Evolutionary conservation across 2,797 vertebrate genomes (phyloP).

Genomic region (Sebastiscus albofasciatus): DNA sequence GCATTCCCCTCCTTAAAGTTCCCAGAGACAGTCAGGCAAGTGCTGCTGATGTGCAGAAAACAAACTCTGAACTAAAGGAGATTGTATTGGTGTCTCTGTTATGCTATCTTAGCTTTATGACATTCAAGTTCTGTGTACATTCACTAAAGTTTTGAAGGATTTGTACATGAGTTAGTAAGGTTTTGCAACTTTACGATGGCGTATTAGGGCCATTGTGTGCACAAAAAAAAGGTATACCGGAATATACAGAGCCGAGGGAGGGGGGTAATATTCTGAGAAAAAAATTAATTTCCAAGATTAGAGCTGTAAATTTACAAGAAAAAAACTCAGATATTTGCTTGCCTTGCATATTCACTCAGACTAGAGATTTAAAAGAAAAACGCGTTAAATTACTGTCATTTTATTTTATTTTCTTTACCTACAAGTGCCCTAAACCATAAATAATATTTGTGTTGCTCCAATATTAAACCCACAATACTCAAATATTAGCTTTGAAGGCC

Average conservation of each 20-base stretch:
- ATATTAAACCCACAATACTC: background rate
- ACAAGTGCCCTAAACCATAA: background rate
- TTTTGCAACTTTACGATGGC: background rate
- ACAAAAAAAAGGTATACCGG: no score
- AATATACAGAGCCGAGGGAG: no score
- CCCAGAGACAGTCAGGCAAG: slow-evolving; percentile 8
- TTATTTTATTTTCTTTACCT: no score
- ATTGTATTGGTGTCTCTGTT: background rate
- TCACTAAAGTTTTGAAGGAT: background rate
- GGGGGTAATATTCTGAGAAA: no score
- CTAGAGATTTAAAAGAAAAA: no score
- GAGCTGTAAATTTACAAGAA: no score
- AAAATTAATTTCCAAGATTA: no score
- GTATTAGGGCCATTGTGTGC: no score
- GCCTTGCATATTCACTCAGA: no score
- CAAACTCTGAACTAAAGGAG: background rate
- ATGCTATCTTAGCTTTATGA: background rate
- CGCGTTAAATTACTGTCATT: no score
- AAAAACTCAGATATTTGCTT: background rate
- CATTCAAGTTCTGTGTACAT: background rate
- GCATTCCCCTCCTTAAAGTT: slow-evolving; percentile 50
- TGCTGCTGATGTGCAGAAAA: slow-evolving; percentile 11
- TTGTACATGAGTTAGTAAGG: background rate
- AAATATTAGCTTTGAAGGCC: background rate
- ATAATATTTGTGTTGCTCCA: background rate